phyloP scores from a whole-genome alignment of 1,140 invertebrate genomes.

The Drosophila tristis region DNA sequence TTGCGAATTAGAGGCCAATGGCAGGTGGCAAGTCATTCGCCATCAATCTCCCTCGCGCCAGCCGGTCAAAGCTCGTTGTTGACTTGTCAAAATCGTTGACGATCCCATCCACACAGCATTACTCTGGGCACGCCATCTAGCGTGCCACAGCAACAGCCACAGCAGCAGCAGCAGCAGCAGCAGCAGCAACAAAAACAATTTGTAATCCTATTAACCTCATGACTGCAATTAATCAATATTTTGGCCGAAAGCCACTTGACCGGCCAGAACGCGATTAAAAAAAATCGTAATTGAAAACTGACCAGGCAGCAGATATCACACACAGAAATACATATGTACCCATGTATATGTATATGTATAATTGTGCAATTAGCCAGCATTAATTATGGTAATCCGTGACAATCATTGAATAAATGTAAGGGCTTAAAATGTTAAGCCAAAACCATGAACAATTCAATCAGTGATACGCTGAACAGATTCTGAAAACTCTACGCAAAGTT shows the following conservation, averaged over 20 bases:
- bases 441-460: slow-evolving; percentile 35
- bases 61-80: slow-evolving; percentile 36
- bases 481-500: slow-evolving; percentile 1
- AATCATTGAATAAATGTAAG: slow-evolving; percentile 4
- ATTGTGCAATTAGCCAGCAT: slow-evolving; percentile 19
- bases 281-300: slow-evolving; percentile 40
- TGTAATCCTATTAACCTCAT: slow-evolving; percentile 78
- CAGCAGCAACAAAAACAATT: slow-evolving; percentile 25
- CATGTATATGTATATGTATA: slow-evolving; percentile 1
- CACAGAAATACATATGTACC: background rate
- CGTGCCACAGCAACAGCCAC: slow-evolving; percentile 44
- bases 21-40: slow-evolving; percentile 57
- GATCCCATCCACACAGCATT: slow-evolving; percentile 40
- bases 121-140: slow-evolving; percentile 64
- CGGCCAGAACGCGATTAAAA: slow-evolving; percentile 24
- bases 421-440: slow-evolving; percentile 14
- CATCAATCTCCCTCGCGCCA: slow-evolving; percentile 30
- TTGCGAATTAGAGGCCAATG: slow-evolving; percentile 45
- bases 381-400: slow-evolving; percentile 33
- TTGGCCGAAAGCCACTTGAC: slow-evolving; percentile 50
- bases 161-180: slow-evolving; percentile 12
- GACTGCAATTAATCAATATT: slow-evolving; percentile 70
- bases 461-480: slow-evolving; percentile 15
- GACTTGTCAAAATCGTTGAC: slow-evolving; percentile 70
- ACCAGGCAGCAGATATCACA: background rate